phyloP scores from a whole-genome alignment of 2,113 vertebrate genomes.

The Anolis carolinensis region DNA sequence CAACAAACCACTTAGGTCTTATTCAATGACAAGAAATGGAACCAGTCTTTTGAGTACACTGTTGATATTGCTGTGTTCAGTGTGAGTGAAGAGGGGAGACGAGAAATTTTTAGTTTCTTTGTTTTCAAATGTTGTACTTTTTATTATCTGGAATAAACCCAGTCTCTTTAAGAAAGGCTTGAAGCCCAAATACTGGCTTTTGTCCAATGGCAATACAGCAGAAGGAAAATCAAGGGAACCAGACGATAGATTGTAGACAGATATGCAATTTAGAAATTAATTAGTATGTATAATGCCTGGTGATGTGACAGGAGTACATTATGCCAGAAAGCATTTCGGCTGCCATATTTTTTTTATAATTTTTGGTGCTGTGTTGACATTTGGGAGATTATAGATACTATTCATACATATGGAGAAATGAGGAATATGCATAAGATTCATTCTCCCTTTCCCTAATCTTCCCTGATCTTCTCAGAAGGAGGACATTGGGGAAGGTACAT shows the following conservation, averaged over 20 bases:
- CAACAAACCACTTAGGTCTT: neutral
- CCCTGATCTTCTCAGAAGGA: neutral
- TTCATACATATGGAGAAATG: neutral
- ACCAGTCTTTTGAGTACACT: accelerated
- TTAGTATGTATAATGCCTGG: accelerated
- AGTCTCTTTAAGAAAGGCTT: slow-evolving; percentile 22
- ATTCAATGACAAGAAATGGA: neutral
- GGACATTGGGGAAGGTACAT: neutral
- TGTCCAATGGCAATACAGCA: neutral
- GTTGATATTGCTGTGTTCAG: accelerated
- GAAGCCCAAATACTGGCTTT: slow-evolving; percentile 15
- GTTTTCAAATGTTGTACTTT: neutral
- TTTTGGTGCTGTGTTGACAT: neutral
- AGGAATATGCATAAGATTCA: neutral
- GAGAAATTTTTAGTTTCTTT: neutral
- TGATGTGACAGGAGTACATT: neutral
- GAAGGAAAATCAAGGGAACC: neutral
- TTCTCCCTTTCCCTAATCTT: neutral
- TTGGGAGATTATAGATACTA: too few species aligned
- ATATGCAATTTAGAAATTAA: accelerated
- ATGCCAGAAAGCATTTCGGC: neutral
- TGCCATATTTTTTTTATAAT: neutral
- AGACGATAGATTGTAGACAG: accelerated
- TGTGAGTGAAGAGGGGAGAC: neutral
- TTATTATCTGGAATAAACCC: neutral